phyloP scores from a whole-genome alignment of 1,140 invertebrate genomes.

The Mylabris phalerata region DNA sequence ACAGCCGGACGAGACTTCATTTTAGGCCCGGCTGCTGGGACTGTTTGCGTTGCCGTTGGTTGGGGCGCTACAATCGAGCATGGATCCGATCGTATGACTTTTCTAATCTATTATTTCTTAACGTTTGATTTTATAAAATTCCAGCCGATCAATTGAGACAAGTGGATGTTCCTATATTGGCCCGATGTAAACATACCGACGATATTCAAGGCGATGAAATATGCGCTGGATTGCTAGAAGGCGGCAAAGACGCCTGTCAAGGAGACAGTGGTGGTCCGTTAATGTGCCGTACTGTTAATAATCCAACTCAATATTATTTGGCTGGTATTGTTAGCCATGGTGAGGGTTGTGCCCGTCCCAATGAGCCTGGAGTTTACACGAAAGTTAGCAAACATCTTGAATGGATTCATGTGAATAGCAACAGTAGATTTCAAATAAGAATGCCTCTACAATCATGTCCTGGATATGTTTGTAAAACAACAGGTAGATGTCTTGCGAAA shows the following conservation, averaged over 20 bases:
- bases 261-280: constrained; percentile 75
- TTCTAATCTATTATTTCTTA: constrained; percentile 5
- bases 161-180: constrained; percentile 59
- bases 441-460: constrained; percentile 58
- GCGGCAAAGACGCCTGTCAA: constrained; percentile 75
- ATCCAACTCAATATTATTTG: constrained; percentile 60
- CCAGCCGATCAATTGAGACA: constrained; percentile 61
- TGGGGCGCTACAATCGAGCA: constrained; percentile 69
- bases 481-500: constrained; percentile 57
- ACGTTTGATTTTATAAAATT: constrained; percentile 7
- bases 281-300: constrained; percentile 58
- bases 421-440: constrained; percentile 16
- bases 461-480: constrained; percentile 58
- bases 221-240: constrained; percentile 66
- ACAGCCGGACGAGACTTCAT: constrained; percentile 49
- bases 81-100: constrained; percentile 64
- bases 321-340: constrained; percentile 76
- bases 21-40: constrained; percentile 52
- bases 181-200: constrained; percentile 49
- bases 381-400: constrained; percentile 61
- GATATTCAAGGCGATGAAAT: constrained; percentile 59
- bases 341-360: constrained; percentile 66
- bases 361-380: constrained; percentile 78
- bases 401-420: constrained; percentile 61
- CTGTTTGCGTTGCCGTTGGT: constrained; percentile 63